Evolutionary conservation across 1,140 invertebrate species (phyloP).

Genomic region (Zaprionus taronus): DNA sequence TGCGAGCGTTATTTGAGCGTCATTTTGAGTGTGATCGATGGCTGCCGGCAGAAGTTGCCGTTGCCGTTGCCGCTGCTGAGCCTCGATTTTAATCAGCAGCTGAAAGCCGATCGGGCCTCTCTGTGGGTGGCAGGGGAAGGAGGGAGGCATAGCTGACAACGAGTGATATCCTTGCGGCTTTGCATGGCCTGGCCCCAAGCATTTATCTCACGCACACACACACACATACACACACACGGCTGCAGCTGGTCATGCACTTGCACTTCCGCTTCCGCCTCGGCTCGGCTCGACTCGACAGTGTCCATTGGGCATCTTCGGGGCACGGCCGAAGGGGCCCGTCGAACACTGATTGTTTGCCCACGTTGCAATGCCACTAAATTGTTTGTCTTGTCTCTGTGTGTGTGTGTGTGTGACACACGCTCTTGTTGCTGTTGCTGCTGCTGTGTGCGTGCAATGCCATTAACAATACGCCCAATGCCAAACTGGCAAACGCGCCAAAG

Average conservation of each 20-base stretch:
- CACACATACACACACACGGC: constrained; percentile 7
- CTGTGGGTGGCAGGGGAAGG: background rate
- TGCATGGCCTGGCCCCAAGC: constrained; percentile 20
- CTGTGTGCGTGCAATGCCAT: constrained; percentile 71
- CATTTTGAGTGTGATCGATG: constrained; percentile 78
- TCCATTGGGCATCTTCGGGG: constrained; percentile 28
- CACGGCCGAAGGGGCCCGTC: constrained; percentile 9
- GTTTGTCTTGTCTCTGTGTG: constrained; percentile 63
- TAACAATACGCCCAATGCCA: constrained; percentile 82
- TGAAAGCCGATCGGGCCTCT: constrained; percentile 38
- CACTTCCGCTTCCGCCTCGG: constrained; percentile 43
- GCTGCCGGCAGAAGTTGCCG: constrained; percentile 37
- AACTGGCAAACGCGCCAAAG: constrained; percentile 78
- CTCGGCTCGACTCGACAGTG: background rate
- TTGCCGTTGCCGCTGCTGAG: constrained; percentile 21
- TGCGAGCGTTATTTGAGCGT: constrained; percentile 57
- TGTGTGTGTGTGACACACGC: constrained; percentile 31
- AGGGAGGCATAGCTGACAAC: constrained; percentile 28
- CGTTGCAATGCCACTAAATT: constrained; percentile 77
- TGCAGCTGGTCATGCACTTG: constrained; percentile 25
- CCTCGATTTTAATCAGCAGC: constrained; percentile 66
- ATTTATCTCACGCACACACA: constrained; percentile 44
- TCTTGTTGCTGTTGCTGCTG: constrained; percentile 20
- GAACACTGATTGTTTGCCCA: constrained; percentile 72
- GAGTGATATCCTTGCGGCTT: constrained; percentile 41